Base-by-base conservation (phyloP, 2,888 invertebrate genomes). In the Shargacucullia verbasci region DNA sequence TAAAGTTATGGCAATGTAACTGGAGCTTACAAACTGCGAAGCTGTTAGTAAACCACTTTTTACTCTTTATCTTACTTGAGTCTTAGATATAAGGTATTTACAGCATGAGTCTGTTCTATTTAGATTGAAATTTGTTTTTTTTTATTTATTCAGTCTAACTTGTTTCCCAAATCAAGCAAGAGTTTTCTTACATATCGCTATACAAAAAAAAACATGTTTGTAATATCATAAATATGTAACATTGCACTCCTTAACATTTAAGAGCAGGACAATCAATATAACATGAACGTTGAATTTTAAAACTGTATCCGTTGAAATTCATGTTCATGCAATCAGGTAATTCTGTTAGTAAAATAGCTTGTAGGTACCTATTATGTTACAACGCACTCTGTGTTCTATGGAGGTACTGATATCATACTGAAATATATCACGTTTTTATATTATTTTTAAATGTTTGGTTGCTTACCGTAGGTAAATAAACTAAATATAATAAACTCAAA, bases 331-430 rank as follows among this genome's bases (percentile, higher is more conserved):
- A 70, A 76, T 74, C 68, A 73, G 68, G 60, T 61, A 72, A 63
- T 81, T 87, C 82, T 88, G 88, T 86, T 74, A 86, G 85, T 86
- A 81, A 88, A 85, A 90, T 89, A 77, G 76, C 72, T 70, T 65
- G 69, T 65, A 61, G n/a, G n/a, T n/a, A n/a, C n/a, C n/a, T n/a
- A n/a, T n/a, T n/a, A n/a, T n/a, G n/a, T 58, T 43, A 69, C 92
- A 92, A 92, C 92, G 92, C 87, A 86, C 78, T 59, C 64, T 55
- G 62, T 76, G 84, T 79, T 63, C 82, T n/a, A n/a, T n/a, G n/a
- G n/a, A n/a, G n/a, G n/a, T n/a, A n/a, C n/a, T n/a, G n/a, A n/a
- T n/a, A n/a, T n/a, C n/a, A n/a, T n/a, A n/a, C n/a, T n/a, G n/a
- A n/a, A n/a, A n/a, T n/a, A n/a, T n/a, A n/a, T n/a, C n/a, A n/a